Conservation (phyloP, 2,888 invertebrate genomes). For the Dynastes maya region DNA sequence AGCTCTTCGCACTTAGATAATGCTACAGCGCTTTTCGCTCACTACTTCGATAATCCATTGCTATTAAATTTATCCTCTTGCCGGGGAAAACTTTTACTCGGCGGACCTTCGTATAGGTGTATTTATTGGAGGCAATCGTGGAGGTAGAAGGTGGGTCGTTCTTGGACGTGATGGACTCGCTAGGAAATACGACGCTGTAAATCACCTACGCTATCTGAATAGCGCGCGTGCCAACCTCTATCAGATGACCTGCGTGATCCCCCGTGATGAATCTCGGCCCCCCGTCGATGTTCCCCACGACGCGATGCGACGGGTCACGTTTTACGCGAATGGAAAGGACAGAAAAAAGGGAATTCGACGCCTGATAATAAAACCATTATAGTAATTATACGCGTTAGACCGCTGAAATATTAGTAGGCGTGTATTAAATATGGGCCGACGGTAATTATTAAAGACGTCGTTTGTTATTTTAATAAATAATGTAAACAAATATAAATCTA, state of each 20-base stretch:
- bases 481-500: constrained; percentile 6
- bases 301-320: constrained; percentile 23
- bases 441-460: not conserved
- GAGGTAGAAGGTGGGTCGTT: constrained; percentile 43
- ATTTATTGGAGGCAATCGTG: constrained; percentile 32
- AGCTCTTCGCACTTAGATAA: not conserved
- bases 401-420: constrained; percentile 4
- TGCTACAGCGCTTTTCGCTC: not conserved
- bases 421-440: not conserved
- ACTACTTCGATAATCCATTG: constrained; percentile 19
- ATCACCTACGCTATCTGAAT: constrained; percentile 67
- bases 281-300: constrained; percentile 50
- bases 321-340: constrained; percentile 14
- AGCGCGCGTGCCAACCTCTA: constrained; percentile 67
- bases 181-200: constrained; percentile 66
- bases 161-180: constrained; percentile 65
- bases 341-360: constrained; percentile 8
- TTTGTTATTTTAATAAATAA: not conserved
- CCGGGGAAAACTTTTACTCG: constrained; percentile 36
- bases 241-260: constrained; percentile 69
- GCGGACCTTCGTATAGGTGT: constrained; percentile 28
- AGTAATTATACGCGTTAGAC: constrained; percentile 23
- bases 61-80: constrained; percentile 32
- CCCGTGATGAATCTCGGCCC: constrained; percentile 64
- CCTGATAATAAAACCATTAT: constrained; percentile 39